phyloP scores from a whole-genome alignment of 2,113 vertebrate species.

The Stictonetta naevosa region DNA sequence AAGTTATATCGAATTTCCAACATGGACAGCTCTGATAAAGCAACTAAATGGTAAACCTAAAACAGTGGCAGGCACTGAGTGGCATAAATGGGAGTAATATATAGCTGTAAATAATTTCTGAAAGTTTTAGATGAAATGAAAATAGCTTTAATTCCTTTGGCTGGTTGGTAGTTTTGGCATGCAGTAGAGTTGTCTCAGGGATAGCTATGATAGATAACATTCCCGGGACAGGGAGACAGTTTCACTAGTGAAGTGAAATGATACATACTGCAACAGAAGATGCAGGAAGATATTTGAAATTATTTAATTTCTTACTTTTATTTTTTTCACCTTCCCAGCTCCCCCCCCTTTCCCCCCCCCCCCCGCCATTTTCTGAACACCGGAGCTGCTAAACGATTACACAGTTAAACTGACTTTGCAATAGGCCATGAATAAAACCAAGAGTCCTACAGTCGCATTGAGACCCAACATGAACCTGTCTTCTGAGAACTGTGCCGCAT shows the following conservation, averaged over 20 bases:
- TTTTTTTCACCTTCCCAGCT: background rate
- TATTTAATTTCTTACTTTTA: constrained; percentile 40
- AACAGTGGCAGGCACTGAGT: background rate
- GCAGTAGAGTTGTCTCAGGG: background rate
- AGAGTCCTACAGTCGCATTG: background rate
- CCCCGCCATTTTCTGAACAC: too few species aligned
- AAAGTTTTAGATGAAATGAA: constrained; percentile 17
- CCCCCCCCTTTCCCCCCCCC: too few species aligned
- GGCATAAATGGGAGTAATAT: background rate
- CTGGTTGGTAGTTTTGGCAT: constrained; percentile 38
- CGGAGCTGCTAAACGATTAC: constrained; percentile 34
- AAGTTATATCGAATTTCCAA: background rate
- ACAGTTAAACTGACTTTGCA: constrained; percentile 72
- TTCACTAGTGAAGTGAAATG: constrained; percentile 29
- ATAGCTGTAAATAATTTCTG: constrained; percentile 22
- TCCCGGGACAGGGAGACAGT: background rate
- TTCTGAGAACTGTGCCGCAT: background rate
- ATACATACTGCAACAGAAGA: constrained; percentile 31
- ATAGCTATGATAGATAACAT: constrained; percentile 3
- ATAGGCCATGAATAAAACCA: constrained; percentile 26
- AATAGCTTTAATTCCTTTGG: constrained; percentile 25
- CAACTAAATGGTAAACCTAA: background rate
- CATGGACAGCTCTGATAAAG: background rate
- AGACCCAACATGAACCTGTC: background rate
- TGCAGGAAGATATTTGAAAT: constrained; percentile 48